A percentile compares a stretch with the other conserved stretches of the same genome.
These are phyloP conservation scores for Drosophila suboccidentalis DNA, from an alignment of 2,888 invertebrate species.

Conservation along the genomic window DNA sequence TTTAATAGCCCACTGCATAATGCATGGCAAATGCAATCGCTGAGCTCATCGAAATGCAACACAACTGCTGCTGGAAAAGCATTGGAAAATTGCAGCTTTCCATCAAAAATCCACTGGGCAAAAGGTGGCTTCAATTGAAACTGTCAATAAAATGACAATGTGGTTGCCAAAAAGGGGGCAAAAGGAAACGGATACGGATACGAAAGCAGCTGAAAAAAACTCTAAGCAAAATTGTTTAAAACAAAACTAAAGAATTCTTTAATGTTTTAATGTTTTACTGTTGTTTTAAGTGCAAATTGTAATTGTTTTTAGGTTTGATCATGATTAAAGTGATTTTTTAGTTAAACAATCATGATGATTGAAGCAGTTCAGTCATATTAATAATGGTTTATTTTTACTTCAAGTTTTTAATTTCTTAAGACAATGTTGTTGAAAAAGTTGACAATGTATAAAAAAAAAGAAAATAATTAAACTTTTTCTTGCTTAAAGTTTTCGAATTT, in stretches of 20 bases:
- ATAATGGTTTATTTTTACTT: neutral
- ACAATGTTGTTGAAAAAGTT: no score
- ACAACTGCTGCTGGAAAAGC: constrained; percentile 18
- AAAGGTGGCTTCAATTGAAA: constrained; percentile 8
- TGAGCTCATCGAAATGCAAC: constrained; percentile 52
- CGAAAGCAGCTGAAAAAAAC: no score
- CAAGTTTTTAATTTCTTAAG: neutral
- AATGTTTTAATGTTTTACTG: no score
- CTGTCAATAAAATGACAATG: constrained; percentile 6
- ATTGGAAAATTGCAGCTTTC: constrained; percentile 8
- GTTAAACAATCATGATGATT: no score
- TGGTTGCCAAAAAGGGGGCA: neutral
- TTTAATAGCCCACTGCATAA: constrained; percentile 64
- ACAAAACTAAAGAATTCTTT: neutral
- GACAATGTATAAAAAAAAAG: no score
- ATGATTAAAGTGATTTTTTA: no score
- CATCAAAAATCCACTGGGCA: constrained; percentile 11
- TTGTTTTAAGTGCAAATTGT: neutral
- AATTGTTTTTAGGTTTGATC: neutral
- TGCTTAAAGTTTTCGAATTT: no score
- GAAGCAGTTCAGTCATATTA: neutral
- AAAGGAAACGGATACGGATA: no score
- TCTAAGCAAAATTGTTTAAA: neutral
- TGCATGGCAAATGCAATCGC: constrained; percentile 60
- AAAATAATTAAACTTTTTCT: no score